These are phyloP conservation scores for Tetramorium parvispinum DNA, from an alignment of 1,140 invertebrate genomes.

Conservation along the genomic window DNA sequence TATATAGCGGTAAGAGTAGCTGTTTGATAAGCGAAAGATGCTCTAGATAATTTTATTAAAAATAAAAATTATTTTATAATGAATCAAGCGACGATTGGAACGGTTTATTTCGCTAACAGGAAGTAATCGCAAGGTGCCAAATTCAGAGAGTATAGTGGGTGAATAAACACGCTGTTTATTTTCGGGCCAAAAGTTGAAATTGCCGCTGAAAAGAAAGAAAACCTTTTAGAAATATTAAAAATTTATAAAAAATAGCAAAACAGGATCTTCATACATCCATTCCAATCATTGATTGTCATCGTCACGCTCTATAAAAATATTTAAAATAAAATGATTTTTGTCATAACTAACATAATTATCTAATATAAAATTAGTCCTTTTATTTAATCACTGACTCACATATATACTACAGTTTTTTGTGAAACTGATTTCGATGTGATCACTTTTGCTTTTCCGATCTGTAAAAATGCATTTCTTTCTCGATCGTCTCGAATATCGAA, in stretches of 20 bases:
- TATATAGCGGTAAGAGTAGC: background rate
- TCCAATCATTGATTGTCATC: background rate
- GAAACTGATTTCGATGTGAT: background rate
- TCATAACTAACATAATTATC: background rate
- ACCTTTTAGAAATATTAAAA: background rate
- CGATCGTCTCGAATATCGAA: background rate
- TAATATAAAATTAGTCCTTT: background rate
- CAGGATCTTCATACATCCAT: background rate
- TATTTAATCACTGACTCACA: background rate
- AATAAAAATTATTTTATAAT: background rate
- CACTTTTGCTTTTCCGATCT: background rate
- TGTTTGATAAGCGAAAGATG: background rate
- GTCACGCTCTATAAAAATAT: background rate
- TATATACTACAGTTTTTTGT: background rate
- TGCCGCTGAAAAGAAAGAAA: background rate
- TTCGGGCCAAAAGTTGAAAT: background rate
- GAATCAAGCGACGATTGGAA: background rate
- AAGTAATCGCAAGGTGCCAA: slow-evolving; percentile 4
- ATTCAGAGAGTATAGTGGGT: background rate
- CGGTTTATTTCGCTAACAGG: slow-evolving; percentile 6
- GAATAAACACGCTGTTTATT: slow-evolving; percentile 2
- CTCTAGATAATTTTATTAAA: background rate
- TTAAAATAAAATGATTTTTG: background rate
- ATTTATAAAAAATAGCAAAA: background rate
- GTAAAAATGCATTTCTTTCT: background rate